Conservation (phyloP, 1,140 invertebrate genomes). For the Probaryconus sp. region DNA sequence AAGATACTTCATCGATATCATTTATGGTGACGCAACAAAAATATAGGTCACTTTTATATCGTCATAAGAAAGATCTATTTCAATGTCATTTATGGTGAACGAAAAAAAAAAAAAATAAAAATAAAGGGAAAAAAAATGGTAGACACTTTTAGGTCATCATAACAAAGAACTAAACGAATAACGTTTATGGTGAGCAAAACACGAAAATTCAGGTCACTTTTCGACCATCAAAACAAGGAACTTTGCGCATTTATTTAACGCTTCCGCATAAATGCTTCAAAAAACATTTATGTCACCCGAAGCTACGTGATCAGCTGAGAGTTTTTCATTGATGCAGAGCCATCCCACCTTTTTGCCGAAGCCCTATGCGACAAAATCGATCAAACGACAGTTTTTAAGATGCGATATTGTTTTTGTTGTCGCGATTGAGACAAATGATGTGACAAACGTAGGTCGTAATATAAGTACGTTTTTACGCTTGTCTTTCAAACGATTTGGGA, state of each 20-base stretch:
- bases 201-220: too few relatives aligned
- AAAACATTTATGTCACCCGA: background rate
- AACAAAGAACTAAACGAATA: too few relatives aligned
- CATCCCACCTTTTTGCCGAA: background rate
- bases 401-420: slow-evolving; percentile 38
- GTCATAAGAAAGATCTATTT: too few relatives aligned
- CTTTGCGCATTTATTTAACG: slow-evolving; percentile 4
- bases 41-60: too few relatives aligned
- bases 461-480: slow-evolving; percentile 3
- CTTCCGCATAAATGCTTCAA: background rate
- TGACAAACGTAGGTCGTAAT: slow-evolving; percentile 29
- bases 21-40: too few relatives aligned
- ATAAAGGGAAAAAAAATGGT: too few relatives aligned
- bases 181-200: too few relatives aligned
- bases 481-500: slow-evolving; percentile 17
- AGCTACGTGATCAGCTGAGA: slow-evolving; percentile 2
- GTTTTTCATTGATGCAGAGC: slow-evolving; percentile 1
- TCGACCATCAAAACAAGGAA: too few relatives aligned
- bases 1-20: too few relatives aligned
- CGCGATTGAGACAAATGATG: slow-evolving; percentile 41
- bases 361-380: slow-evolving; percentile 19
- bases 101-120: too few relatives aligned
- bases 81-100: too few relatives aligned
- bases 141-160: too few relatives aligned
- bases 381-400: slow-evolving; percentile 33